A percentile compares a stretch with the other conserved stretches of the same genome.
These are phyloP conservation scores for Oreocharis arfaki DNA, from an alignment of 2,113 vertebrate genomes.

Conservation along the genomic window DNA sequence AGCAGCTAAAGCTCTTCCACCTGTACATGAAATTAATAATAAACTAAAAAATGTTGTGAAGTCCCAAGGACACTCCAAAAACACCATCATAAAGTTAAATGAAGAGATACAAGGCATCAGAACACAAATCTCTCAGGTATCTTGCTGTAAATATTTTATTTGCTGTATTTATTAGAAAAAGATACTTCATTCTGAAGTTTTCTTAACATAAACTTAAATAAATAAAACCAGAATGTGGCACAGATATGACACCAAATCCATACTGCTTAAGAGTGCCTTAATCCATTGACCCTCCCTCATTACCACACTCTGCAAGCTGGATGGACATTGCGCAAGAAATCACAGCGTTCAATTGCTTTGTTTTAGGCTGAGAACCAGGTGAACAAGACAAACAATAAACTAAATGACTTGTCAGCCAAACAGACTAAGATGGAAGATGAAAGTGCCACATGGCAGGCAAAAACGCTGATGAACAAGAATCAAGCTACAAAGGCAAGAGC, in stretches of 20 bases:
- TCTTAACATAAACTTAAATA: neutral
- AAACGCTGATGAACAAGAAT: conserved; percentile 67
- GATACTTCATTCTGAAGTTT: neutral
- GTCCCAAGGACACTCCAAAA: conserved; percentile 62
- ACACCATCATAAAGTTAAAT: conserved; percentile 51
- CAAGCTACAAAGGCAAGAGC: conserved; percentile 42
- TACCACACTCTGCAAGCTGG: neutral
- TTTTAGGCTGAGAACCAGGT: conserved; percentile 71
- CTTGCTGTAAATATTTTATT: neutral
- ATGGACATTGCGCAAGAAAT: neutral
- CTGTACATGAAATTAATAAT: conserved; percentile 55
- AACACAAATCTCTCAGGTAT: conserved; percentile 69
- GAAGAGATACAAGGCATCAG: conserved; percentile 31
- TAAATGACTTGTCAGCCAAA: conserved; percentile 50
- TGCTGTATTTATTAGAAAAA: neutral
- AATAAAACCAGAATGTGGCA: neutral
- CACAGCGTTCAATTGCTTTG: conserved; percentile 5
- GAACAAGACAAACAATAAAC: conserved; percentile 20
- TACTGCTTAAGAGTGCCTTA: neutral
- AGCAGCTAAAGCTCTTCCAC: conserved; percentile 54
- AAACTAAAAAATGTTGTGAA: conserved; percentile 64
- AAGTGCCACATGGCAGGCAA: conserved; percentile 66
- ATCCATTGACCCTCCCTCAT: neutral
- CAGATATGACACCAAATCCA: neutral
- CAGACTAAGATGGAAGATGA: conserved; percentile 52